phyloP scores from a whole-genome alignment of 2,113 vertebrate species.

The Turnix velox region DNA sequence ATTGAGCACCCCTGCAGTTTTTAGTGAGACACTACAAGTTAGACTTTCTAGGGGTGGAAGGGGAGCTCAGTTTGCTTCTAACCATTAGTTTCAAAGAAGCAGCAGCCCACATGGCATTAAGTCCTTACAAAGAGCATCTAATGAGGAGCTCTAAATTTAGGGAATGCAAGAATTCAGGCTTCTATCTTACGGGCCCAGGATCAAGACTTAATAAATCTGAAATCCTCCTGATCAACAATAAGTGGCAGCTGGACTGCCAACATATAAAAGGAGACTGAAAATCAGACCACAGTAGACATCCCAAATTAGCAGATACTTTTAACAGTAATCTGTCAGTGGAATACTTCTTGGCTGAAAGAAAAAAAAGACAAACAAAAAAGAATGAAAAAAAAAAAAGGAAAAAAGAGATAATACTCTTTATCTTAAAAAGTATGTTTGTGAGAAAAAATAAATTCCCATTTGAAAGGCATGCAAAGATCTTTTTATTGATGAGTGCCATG shows the following conservation, averaged over 20 bases:
- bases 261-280: not conserved
- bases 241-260: not conserved
- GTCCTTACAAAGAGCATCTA: not conserved
- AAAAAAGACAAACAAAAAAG: not conserved
- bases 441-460: not conserved
- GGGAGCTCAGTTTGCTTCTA: not conserved
- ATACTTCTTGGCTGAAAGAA: not conserved
- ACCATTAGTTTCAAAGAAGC: not conserved
- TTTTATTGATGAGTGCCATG: not conserved
- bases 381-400: too few species aligned
- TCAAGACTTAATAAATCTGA: not conserved
- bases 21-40: not conserved
- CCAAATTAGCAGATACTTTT: not conserved
- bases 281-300: not conserved
- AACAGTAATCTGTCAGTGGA: not conserved
- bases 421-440: not conserved
- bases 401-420: not conserved
- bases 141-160: not conserved
- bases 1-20: not conserved
- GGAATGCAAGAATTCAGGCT: not conserved
- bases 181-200: not conserved
- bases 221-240: not conserved
- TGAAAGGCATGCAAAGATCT: not conserved
- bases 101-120: accelerated
- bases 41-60: not conserved